Evolutionary conservation across 2,113 vertebrate species (phyloP), one percentile per base, ranked within the genome.

Genomic region (Ophiodon elongatus): DNA sequence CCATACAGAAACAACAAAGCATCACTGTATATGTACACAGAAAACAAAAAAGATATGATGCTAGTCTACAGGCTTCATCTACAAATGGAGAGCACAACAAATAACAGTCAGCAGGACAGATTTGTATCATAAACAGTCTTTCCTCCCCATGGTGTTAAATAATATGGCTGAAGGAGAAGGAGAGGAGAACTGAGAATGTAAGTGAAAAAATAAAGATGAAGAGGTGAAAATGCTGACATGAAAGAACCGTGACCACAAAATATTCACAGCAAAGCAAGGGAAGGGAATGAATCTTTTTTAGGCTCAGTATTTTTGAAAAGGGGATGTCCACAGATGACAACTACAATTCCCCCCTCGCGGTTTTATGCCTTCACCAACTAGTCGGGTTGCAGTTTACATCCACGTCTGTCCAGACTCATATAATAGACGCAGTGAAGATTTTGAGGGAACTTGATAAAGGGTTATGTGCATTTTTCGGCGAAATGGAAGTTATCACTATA

Each of bases 191-290:
- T 13, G n/a, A 57, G 52, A 33, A 63, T 4, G 27, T 13, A 57
- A 73, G 57, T 29, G 50, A 76, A 63, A 74, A 56, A 74, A 60
- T 17, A 62, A 77, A 59, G 14, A 67, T 45, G 25, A 72, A 70
- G n/a, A 47, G 14, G 27, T 7, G 17, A 33, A 64, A 57, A 57
- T 41, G 62, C 63, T 70, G 54, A 57, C 76, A 69, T 54, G 6
- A 74, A 39, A 64, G 27, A 11, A 57, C 23, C 2, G 23, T 14
- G 35, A 41, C 31, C 23, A 23, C n/a, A 62, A 72, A 68, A 43
- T 39, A 86, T 41, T 35, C 19, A 52, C 13, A 50, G 27, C 23
- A 31, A 13, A 79, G 23, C 78, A 65, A 69, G n/a, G 70, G 45
- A 73, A 66, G 37, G 35, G 35, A 25, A 80, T 39, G 23, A 59